Conservation (phyloP, 2,113 vertebrate species). For the Halichoerus grypus region DNA sequence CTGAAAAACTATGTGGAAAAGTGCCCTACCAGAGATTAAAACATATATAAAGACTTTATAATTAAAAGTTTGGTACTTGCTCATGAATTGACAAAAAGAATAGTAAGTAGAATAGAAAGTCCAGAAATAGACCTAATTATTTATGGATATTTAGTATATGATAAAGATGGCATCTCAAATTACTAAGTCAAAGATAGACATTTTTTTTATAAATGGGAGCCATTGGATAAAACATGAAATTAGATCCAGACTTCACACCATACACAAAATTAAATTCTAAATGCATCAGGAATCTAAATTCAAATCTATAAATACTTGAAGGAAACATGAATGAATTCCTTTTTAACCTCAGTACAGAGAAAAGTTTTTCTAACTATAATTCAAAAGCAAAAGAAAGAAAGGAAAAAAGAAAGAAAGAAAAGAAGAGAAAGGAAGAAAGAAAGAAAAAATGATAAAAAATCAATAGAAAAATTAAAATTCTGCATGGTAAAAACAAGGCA, state of each 20-base stretch:
- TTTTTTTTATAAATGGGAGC: background rate
- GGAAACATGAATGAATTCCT: background rate
- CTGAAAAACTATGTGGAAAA: background rate
- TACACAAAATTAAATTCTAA: slow-evolving; percentile 6
- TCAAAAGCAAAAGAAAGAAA: background rate
- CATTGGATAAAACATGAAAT: background rate
- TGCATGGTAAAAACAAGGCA: background rate
- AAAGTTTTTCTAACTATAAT: background rate
- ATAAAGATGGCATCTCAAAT: slow-evolving; percentile 10
- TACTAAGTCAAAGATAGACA: background rate
- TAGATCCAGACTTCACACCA: background rate
- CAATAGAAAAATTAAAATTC: slow-evolving; percentile 2
- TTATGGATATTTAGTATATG: background rate
- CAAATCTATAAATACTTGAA: background rate
- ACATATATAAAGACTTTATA: background rate
- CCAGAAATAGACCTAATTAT: background rate
- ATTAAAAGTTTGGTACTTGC: background rate
- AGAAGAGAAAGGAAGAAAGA: background rate
- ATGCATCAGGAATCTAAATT: background rate
- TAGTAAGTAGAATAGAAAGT: background rate
- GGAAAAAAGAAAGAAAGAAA: too few relatives aligned
- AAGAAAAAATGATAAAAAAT: background rate
- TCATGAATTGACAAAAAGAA: slow-evolving; percentile 16
- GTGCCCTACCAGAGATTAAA: background rate
- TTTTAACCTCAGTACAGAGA: background rate